These are phyloP conservation scores for Synergus laeviventris DNA, from an alignment of 2,888 invertebrate genomes.

Conservation along the genomic window DNA sequence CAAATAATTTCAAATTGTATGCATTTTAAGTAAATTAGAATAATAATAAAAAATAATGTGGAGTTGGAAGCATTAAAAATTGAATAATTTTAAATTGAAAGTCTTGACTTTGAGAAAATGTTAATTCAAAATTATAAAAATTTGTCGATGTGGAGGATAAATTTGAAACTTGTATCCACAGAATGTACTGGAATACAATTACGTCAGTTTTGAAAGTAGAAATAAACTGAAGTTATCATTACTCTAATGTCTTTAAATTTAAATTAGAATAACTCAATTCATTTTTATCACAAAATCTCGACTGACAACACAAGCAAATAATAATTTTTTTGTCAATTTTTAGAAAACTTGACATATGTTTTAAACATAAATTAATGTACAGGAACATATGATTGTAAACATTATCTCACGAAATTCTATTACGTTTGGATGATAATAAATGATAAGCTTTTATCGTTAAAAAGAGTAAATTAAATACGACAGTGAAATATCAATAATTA, in stretches of 20 bases:
- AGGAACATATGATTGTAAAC: not conserved
- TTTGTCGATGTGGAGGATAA: no score
- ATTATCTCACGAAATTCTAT: not conserved
- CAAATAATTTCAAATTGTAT: no score
- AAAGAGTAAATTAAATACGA: not conserved
- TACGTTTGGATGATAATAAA: constrained; percentile 6
- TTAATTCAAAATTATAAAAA: no score
- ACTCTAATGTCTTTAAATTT: not conserved
- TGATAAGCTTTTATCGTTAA: constrained; percentile 31
- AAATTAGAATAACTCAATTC: not conserved
- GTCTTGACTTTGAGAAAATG: no score
- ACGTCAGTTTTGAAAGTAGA: no score
- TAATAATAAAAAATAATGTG: no score
- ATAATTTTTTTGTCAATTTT: not conserved
- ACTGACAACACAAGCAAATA: not conserved
- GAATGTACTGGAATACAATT: no score
- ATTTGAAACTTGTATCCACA: no score
- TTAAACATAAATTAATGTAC: not conserved
- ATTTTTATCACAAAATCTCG: not conserved
- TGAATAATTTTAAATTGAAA: no score
- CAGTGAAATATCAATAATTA: not conserved
- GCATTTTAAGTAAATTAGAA: no score
- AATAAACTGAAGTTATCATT: no score
- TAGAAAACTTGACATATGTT: not conserved
- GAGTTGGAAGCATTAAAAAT: no score